Conservation (phyloP, 1,140 invertebrate species). For the Drosophila bifasciata region DNA sequence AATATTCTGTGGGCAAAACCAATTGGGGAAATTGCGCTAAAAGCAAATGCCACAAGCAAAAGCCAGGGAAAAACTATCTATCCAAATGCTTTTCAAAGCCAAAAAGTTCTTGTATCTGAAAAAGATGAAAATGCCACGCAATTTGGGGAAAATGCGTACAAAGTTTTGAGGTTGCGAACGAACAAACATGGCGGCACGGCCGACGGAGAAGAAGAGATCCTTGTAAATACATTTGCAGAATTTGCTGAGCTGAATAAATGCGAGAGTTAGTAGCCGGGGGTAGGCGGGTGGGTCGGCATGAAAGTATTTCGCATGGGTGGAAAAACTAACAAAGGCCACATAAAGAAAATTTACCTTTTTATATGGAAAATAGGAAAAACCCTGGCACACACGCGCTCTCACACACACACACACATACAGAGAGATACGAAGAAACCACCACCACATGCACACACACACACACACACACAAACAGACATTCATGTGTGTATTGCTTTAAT, state of each 20-base stretch:
- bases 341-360: conserved; percentile 81
- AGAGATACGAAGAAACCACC: conserved; percentile 61
- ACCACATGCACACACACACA: conserved; percentile 28
- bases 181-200: conserved; percentile 67
- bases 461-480: conserved; percentile 26
- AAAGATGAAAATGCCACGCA: conserved; percentile 65
- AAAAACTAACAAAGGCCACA: conserved; percentile 79
- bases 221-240: conserved; percentile 79
- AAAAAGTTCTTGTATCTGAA: conserved; percentile 54
- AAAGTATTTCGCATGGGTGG: conserved; percentile 50
- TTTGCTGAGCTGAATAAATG: conserved; percentile 67
- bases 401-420: conserved; percentile 23
- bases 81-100: conserved; percentile 66
- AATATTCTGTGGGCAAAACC: conserved; percentile 2
- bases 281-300: neutral
- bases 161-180: conserved; percentile 75
- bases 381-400: conserved; percentile 5
- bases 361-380: conserved; percentile 62
- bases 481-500: conserved; percentile 81
- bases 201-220: conserved; percentile 18
- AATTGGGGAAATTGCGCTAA: conserved; percentile 56
- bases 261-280: conserved; percentile 30
- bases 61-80: conserved; percentile 56
- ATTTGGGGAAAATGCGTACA: conserved; percentile 75
- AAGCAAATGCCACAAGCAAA: conserved; percentile 76